Conservation (phyloP, 2,113 vertebrate species). For the Rhynchomys soricoides region DNA sequence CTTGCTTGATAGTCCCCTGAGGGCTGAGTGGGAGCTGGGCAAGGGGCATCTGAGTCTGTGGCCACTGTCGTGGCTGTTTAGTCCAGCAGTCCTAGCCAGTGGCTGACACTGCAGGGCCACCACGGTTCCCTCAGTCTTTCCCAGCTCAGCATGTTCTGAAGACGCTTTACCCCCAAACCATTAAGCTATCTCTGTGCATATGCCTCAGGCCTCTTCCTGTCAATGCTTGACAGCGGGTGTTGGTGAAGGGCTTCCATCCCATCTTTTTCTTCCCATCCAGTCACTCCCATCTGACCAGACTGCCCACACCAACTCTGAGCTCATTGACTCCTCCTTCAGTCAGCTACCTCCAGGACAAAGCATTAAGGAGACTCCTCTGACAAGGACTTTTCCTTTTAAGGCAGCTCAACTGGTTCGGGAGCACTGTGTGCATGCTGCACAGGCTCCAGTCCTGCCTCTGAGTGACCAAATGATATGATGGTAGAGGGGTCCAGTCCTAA, state of each 20-base stretch:
- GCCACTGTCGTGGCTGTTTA: rapidly evolving
- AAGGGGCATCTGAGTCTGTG: rapidly evolving
- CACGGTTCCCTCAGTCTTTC: not conserved
- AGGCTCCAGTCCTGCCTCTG: not conserved
- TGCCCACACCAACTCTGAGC: slow-evolving; percentile 68
- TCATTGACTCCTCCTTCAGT: slow-evolving; percentile 75
- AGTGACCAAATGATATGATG: too few species aligned
- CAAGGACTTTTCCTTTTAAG: not conserved
- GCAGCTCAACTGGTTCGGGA: not conserved
- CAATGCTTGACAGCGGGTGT: not conserved
- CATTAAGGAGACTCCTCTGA: not conserved
- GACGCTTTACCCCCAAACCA: not conserved
- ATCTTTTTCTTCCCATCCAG: not conserved
- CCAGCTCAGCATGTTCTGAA: not conserved
- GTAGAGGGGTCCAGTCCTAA: not conserved
- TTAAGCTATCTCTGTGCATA: slow-evolving; percentile 12
- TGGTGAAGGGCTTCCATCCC: not conserved
- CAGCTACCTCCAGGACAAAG: slow-evolving; percentile 67
- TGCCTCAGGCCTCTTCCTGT: not conserved
- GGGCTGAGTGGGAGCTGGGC: not conserved
- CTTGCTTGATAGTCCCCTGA: not conserved
- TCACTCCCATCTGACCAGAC: slow-evolving; percentile 69
- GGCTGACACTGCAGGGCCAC: rapidly evolving
- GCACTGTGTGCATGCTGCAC: rapidly evolving
- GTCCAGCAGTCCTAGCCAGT: not conserved